phyloP scores from a whole-genome alignment of 2,888 invertebrate species.

The Tachina fera region DNA sequence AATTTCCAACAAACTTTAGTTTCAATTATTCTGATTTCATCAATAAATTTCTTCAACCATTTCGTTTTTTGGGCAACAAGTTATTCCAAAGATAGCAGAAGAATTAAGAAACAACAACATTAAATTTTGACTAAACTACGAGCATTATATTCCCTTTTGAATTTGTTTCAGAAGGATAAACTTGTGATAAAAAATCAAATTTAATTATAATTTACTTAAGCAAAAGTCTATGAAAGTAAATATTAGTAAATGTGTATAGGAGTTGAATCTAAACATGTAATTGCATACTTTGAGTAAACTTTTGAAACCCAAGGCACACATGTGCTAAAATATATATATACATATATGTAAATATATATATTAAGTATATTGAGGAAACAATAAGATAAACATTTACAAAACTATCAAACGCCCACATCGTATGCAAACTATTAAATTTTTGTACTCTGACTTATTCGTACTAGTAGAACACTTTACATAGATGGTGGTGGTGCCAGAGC shows the following conservation, averaged over 20 bases:
- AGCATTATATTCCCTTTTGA: not conserved
- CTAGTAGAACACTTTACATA: conserved; percentile 46
- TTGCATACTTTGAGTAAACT: conserved; percentile 39
- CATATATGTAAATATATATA: no score
- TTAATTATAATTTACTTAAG: conserved; percentile 58
- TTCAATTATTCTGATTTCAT: conserved; percentile 25
- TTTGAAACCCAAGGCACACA: conserved; percentile 37
- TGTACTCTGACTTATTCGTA: not conserved
- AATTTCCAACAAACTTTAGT: not conserved
- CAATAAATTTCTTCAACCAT: conserved; percentile 39
- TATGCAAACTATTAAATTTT: conserved; percentile 24
- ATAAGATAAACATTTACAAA: conserved; percentile 63
- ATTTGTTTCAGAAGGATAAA: conserved; percentile 29
- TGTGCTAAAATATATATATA: not conserved
- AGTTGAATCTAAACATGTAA: conserved; percentile 27
- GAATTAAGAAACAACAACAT: not conserved
- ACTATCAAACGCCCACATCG: conserved; percentile 60
- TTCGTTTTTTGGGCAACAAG: conserved; percentile 24
- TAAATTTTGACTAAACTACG: no score
- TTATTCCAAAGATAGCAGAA: not conserved
- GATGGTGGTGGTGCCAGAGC: conserved; percentile 4
- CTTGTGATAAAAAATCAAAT: conserved; percentile 51
- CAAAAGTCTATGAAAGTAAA: conserved; percentile 53
- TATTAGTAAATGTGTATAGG: conserved; percentile 9
- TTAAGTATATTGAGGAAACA: conserved; percentile 48